Evolutionary conservation across 2,888 invertebrate species (phyloP), one percentile per base, ranked within the genome.

Genomic region (Zele albiditarsus): DNA sequence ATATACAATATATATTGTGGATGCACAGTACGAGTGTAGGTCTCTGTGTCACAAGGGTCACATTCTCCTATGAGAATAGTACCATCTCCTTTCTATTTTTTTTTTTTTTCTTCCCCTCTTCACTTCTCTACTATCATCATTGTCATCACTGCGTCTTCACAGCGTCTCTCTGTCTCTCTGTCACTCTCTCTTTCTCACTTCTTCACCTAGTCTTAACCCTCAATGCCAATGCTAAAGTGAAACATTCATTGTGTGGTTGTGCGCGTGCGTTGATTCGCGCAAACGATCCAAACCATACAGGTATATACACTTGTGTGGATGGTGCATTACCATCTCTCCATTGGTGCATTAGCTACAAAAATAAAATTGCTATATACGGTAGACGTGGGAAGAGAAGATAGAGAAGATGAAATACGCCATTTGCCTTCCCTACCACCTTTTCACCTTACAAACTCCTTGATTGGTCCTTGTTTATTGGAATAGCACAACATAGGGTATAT

Each of bases 41-140:
- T 89, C 89, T 88, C 84, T 89, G 89, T 88, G 89, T 88, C 89
- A 89, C 82, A 82, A 84, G 86, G 89, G 89, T 89, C 88, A 85
- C 83, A 85, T 85, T 83, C 82, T 85, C 77, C 73, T 74, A 69
- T 70, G 76, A 68, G 77, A 71, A 68, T 68, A 70, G 46, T 58
- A 60, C 69, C 53, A 57, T 76, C 78, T 75, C 23, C 60, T 66
- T 57, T 31, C 49, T 71, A 46, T 71, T 20, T 28, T 67, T 73
- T 38, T 66, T 53, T 33, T 65, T 71, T 58, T 63, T 46, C 71
- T 63, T 60, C n/a, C 70, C 42, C 38, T 60, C 53, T 60, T 38
- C 72, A 33, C 60, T 66, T 68, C 38, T 62, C 68, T 33, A n/a
- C 28, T 23, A 65, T 66, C 33, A 33, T 71, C 60, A 69, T 79